Evolutionary conservation across 30 jellyfish, hydroid and myxozoan genomes (phyloP), one percentile per base, ranked within the genome.

Genomic region (Hydra vulgaris): DNA sequence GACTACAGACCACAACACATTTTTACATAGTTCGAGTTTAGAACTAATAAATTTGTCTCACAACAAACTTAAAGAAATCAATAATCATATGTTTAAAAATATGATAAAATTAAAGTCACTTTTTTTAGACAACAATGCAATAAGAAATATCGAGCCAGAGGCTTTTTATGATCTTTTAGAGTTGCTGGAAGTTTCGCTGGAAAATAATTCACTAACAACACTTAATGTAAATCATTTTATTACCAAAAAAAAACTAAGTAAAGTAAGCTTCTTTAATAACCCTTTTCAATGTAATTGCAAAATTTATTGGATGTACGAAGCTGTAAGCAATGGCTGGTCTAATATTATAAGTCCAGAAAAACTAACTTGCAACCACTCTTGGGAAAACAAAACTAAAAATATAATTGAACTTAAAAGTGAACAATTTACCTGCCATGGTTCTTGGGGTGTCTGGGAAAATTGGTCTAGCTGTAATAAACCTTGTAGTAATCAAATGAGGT

Each of bases 391-490:
- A 18, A 95, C 96, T 27, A 61, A 84, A 53, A 83, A 89, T 4
- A 27, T 94, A 0, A 26, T 18, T 21, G 83, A 78, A 7, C 78
- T 87, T 26, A 76, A 74, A 21, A 27, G 27, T n/a, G 85, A 73
- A 17, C 87, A 82, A 18, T 74, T 94, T 81, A 25, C 66, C 15
- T 94, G 99, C 79, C 55, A 75, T 21, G 88, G 89, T 16, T 72
- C 90, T 15, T 94, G 99, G 99, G 66, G 96, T 15, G 18, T 85
- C 26, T 94, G 99, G 99, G 74, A 81, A 20, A 53, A 84, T 19
- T 94, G 99, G 99, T 76, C 93, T 76, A 83, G 68, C n/a, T 94
- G 99, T 71, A 84, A 85, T 79, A 88, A 87, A 53, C 90, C 88
- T 40, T 94, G 99, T 74, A 94, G 87, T 25, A 95, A 95, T 19